Base-by-base conservation (phyloP, 2,797 vertebrate species). In the Apogon talboti region DNA sequence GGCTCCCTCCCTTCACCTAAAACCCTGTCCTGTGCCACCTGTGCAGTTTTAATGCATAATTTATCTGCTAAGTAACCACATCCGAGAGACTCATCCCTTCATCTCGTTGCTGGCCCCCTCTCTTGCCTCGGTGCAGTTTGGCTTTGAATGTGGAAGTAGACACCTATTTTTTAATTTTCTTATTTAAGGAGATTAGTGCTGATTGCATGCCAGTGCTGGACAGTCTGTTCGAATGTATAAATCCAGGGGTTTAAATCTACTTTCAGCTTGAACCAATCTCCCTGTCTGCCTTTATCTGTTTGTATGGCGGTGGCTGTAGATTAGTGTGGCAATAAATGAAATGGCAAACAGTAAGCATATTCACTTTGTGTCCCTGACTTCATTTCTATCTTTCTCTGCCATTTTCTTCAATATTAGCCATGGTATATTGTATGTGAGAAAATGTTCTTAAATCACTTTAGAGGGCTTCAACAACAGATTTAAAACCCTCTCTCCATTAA, bases 21-120 rank as follows among this genome's bases (percentile, higher is more conserved):
- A 89, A 86, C 68, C 87, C 69, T 85, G 83, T 89, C 86, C 85
- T 51, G 67, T 46, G 54, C 90, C 92, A 91, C 91, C 90, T 90
- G 90, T 90, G 87, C 89, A 76, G 83, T 91, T 93, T 91, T 90
- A 92, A 93, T 93, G 89, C 90, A 93, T 92, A 90, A 93, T 93
- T 91, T 86, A 92, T 92, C 84, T 87, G 75, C 87, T 90, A 90
- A 92, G 91, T 91, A 92, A 90, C 90, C 89, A 81, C 87, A 90
- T 89, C 86, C 57, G 37, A 84, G 71, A 78, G 79, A 74, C 74
- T 86, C 66, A 53, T 77, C 76, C 77, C 54, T 52, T 52, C 58
- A 48, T 56, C 55, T 61, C 7, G 59, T 67, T 66, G 53, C 48
- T 45, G 65, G 62, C 66, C 63, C 81, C 61, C 46, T 15, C 14